Percentiles rank a stretch among this genome's conserved stretches.
phyloP scores from a whole-genome alignment of 30 jellyfish, hydroid and myxozoan genomes.

The Chrysaora quinquecirrha region DNA sequence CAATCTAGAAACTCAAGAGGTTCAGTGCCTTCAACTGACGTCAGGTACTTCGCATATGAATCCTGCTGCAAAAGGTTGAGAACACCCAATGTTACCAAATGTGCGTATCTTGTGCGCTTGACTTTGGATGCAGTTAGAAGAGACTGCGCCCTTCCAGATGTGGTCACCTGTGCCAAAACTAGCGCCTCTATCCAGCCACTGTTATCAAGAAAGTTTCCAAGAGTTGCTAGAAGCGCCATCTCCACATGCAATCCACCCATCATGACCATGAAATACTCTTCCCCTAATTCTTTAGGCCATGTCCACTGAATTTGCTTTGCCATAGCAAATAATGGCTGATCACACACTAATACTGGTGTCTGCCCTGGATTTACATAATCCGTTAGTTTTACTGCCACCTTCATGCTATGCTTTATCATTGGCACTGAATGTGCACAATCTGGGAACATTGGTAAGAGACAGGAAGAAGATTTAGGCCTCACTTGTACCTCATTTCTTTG shows the following conservation, averaged over 20 bases:
- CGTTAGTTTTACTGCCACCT: conserved; percentile 8
- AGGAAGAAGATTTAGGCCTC: conserved; percentile 13
- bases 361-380: conserved; percentile 44
- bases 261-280: conserved; percentile 23
- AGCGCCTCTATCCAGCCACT: conserved; percentile 50
- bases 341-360: conserved; percentile 39
- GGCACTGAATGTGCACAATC: conserved; percentile 41
- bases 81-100: conserved; percentile 23
- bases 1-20: not conserved
- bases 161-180: conserved; percentile 11
- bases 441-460: conserved; percentile 43
- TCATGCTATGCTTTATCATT: conserved; percentile 32
- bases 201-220: conserved; percentile 44
- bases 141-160: no score
- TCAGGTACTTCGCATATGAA: conserved; percentile 19
- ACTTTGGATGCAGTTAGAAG: conserved; percentile 15
- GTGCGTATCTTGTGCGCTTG: conserved; percentile 15
- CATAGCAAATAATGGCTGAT: conserved; percentile 66
- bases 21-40: not conserved
- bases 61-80: no score
- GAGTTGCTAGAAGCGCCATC: conserved; percentile 19
- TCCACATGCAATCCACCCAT: conserved; percentile 50
- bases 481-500: conserved; percentile 10
- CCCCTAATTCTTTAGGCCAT: conserved; percentile 36
- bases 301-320: conserved; percentile 63